Evolutionary conservation across 2,113 vertebrate species (phyloP), one percentile per base, ranked within the genome.

Genomic region (Eudyptes chrysolophus): DNA sequence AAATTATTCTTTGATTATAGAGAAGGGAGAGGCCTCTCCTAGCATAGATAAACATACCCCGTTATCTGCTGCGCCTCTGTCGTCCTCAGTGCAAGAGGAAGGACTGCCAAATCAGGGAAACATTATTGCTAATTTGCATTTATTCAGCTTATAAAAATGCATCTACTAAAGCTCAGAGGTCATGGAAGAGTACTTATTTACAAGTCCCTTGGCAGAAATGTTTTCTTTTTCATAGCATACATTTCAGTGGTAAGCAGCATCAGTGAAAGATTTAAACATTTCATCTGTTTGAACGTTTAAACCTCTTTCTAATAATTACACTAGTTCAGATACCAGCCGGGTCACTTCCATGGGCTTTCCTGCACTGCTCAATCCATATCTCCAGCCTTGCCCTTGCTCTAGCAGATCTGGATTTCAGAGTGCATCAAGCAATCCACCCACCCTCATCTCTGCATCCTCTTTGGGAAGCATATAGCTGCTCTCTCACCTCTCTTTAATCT

Each of bases 81-180:
- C 75, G n/a, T 51, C 69, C 76, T 78, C 89, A 10, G 14, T 11
- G n/a, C 34, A 51, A 38, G 24, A 64, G 20, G 42, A 89, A 89
- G 51, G 34, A 40, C n/a, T 89, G 80, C 20, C 55, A 74, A 78
- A 75, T 58, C 55, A 76, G 57, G 38, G 29, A 78, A 91, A 75
- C 10, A 8, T 68, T 84, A 77, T 27, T 71, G 72, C n/a, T 84
- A 54, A 87, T 92, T 87, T 92, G 30, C 90, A 76, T 87, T 82
- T 62, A 51, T 87, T 60, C 52, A 30, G 38, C 24, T 94, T 48
- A 71, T 57, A 79, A 84, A 93, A 95, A 81, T 72, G n/a, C 55
- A 68, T 17, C n/a, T 42, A 13, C 38, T 42, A 44, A 68, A 84
- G 55, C 81, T 84, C 87, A 84, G 78, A 69, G 30, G 36, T 82